Evolutionary conservation across 1,140 invertebrate genomes (phyloP).

Genomic region (Drosophila pandora): DNA sequence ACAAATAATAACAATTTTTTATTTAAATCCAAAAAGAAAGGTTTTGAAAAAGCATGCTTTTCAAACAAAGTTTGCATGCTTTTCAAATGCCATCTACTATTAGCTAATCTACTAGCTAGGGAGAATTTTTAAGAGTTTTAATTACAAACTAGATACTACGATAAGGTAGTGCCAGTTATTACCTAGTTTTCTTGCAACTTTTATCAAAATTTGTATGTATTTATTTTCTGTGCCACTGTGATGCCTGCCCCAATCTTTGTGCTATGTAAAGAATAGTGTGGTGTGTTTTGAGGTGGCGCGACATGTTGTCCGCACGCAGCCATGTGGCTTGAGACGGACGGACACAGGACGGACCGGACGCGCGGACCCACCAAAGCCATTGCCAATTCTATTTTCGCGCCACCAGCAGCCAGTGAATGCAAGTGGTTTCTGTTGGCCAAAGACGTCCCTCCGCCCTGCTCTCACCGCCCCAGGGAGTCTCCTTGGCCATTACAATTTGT

Average conservation of each 20-base stretch:
- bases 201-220: too few species aligned
- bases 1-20: too few species aligned
- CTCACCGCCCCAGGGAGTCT: constrained; percentile 3
- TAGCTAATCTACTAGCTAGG: too few species aligned
- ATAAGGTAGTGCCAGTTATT: neutral
- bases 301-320: constrained; percentile 75
- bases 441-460: constrained; percentile 15
- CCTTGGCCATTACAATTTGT: constrained; percentile 53
- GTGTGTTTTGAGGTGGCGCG: constrained; percentile 53
- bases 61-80: too few species aligned
- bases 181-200: neutral
- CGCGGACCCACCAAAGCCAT: constrained; percentile 63
- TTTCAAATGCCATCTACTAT: too few species aligned
- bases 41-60: too few species aligned
- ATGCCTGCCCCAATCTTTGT: constrained; percentile 37
- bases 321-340: constrained; percentile 21
- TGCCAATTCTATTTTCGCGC: constrained; percentile 75
- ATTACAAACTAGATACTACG: too few species aligned
- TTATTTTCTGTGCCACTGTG: constrained; percentile 13
- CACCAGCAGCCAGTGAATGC: constrained; percentile 60
- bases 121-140: too few species aligned
- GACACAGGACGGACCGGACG: constrained; percentile 6
- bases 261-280: neutral
- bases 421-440: constrained; percentile 61
- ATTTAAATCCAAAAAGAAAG: too few species aligned